phyloP scores from a whole-genome alignment of 2,797 vertebrate genomes.

The Arrhamphus sclerolepis region DNA sequence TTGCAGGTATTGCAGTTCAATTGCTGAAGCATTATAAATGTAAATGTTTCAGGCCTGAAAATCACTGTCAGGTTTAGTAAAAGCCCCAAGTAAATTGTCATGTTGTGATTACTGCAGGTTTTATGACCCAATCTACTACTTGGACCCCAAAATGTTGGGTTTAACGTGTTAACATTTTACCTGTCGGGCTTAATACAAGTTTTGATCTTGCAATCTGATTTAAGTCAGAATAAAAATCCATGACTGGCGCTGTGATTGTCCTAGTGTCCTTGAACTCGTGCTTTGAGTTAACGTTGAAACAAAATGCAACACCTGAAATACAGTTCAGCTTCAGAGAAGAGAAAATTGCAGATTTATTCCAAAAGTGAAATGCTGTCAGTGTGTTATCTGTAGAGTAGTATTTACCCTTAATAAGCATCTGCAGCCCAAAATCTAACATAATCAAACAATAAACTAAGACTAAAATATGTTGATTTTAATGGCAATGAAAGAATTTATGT shows the following conservation, averaged over 20 bases:
- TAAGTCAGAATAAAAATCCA: constrained; percentile 5
- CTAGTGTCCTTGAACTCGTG: background rate
- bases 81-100: too few species aligned
- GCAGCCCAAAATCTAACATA: too few species aligned
- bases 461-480: too few species aligned
- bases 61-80: too few species aligned
- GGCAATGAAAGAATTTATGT: too few species aligned
- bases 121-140: background rate
- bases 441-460: too few species aligned
- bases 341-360: background rate
- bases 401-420: background rate
- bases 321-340: background rate
- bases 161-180: background rate
- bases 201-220: background rate
- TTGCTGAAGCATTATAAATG: too few species aligned
- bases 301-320: background rate
- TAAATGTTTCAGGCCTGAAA: too few species aligned
- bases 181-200: background rate
- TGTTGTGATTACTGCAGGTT: background rate
- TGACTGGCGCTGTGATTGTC: background rate
- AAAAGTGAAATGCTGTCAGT: background rate
- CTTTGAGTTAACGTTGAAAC: constrained; percentile 2
- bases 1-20: too few species aligned
- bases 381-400: too few species aligned
- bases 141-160: background rate